These are phyloP conservation scores for Parauchenoglanis punctatus DNA, from an alignment of 2,797 vertebrate genomes.

Conservation along the genomic window DNA sequence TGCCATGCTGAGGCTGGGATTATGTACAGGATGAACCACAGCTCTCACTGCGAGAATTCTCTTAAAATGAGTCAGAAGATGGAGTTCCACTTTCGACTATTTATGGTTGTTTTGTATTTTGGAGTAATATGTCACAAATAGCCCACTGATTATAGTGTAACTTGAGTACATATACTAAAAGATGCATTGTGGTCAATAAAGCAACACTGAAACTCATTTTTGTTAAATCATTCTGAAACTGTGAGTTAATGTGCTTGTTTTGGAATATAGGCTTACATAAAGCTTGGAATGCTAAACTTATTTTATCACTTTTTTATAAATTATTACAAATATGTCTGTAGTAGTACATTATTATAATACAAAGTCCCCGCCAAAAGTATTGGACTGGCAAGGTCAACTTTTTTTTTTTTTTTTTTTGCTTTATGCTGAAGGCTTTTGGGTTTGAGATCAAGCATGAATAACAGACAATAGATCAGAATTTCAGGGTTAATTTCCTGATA, in stretches of 20 bases:
- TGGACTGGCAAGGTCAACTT: neutral
- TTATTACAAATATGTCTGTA: neutral
- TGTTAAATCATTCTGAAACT: neutral
- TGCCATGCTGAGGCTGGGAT: slow-evolving; percentile 32
- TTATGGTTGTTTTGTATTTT: slow-evolving; percentile 25
- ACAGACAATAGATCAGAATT: neutral
- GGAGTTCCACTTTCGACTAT: slow-evolving; percentile 15
- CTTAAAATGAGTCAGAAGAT: slow-evolving; percentile 30
- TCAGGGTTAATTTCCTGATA: neutral
- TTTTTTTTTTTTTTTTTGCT: neutral
- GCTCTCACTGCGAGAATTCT: slow-evolving; percentile 28
- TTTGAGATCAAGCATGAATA: neutral
- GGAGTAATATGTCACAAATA: neutral
- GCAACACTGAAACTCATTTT: neutral
- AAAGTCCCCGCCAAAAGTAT: neutral
- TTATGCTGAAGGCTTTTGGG: neutral
- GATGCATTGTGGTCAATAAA: slow-evolving; percentile 20
- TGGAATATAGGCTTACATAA: neutral
- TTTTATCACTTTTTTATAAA: slow-evolving; percentile 6
- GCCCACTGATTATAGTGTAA: slow-evolving; percentile 15
- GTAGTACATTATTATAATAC: neutral
- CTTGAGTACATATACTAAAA: neutral
- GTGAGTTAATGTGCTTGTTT: neutral
- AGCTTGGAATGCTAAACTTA: neutral
- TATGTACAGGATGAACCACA: slow-evolving; percentile 39